Conservation (phyloP, 2,113 vertebrate genomes). For the Nesospiza acunhae region DNA sequence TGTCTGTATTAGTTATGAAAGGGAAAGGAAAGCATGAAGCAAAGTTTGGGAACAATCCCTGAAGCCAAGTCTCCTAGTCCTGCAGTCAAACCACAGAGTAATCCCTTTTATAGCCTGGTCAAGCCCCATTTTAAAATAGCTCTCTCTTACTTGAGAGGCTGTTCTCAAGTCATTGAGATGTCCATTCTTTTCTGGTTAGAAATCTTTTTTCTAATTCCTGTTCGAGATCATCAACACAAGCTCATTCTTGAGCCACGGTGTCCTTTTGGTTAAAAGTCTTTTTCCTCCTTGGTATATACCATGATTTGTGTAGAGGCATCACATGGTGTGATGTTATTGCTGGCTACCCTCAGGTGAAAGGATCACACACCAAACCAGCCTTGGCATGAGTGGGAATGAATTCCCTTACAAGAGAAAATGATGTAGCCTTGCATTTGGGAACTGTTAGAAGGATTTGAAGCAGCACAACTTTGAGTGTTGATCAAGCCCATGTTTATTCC, state of each 20-base stretch:
- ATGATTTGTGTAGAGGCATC: not conserved
- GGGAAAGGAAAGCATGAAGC: not conserved
- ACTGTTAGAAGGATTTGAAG: not conserved
- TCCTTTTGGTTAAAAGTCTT: not conserved
- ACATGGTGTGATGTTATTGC: not conserved
- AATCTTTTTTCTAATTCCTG: not conserved
- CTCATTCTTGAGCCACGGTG: not conserved
- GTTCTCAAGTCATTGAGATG: not conserved
- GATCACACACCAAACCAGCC: not conserved
- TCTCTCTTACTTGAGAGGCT: not conserved
- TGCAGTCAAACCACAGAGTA: not conserved
- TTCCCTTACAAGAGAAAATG: not conserved
- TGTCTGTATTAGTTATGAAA: not conserved
- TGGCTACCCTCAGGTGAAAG: not conserved
- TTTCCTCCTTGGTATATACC: not conserved
- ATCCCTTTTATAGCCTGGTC: not conserved
- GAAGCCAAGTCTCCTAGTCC: not conserved
- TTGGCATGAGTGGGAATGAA: not conserved
- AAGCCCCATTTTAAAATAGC: not conserved
- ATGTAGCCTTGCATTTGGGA: not conserved
- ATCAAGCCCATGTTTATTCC: not conserved
- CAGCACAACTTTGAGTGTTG: not conserved
- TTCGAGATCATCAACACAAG: accelerated
- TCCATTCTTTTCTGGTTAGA: not conserved
- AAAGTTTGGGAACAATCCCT: not conserved